These are phyloP conservation scores for Escarpia spicata DNA, from an alignment of 2,888 invertebrate species.

Conservation along the genomic window DNA sequence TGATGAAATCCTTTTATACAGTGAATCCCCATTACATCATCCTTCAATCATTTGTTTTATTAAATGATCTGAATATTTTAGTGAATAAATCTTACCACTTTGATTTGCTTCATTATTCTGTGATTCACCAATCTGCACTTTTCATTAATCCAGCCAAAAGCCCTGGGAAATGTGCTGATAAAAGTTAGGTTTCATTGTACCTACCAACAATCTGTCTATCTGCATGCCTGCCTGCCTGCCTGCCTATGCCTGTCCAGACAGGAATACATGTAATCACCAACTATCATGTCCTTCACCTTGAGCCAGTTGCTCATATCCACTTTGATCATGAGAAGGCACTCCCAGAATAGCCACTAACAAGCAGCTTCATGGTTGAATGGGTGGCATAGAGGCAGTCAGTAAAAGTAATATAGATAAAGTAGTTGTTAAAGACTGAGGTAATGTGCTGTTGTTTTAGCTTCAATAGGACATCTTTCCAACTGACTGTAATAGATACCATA, in stretches of 20 bases:
- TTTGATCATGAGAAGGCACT: background rate
- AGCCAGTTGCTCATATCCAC: background rate
- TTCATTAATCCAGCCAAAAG: no score
- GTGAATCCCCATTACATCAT: no score
- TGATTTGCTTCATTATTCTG: no score
- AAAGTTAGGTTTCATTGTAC: no score
- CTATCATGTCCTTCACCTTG: background rate
- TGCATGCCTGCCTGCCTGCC: no score
- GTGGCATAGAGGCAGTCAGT: background rate
- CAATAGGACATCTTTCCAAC: background rate
- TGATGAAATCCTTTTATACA: no score
- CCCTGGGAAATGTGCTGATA: no score
- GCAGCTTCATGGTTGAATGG: background rate
- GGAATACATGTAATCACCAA: constrained; percentile 16
- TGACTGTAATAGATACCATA: background rate
- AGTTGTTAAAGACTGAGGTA: background rate
- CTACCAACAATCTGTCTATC: no score
- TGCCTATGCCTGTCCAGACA: background rate
- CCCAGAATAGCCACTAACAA: background rate
- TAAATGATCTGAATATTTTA: no score
- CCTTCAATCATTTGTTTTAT: no score
- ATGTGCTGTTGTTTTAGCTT: background rate
- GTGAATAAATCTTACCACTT: no score
- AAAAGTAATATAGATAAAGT: background rate
- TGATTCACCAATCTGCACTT: no score